Conservation (phyloP, 2,888 invertebrate genomes). For the Nomada hirtipes region DNA sequence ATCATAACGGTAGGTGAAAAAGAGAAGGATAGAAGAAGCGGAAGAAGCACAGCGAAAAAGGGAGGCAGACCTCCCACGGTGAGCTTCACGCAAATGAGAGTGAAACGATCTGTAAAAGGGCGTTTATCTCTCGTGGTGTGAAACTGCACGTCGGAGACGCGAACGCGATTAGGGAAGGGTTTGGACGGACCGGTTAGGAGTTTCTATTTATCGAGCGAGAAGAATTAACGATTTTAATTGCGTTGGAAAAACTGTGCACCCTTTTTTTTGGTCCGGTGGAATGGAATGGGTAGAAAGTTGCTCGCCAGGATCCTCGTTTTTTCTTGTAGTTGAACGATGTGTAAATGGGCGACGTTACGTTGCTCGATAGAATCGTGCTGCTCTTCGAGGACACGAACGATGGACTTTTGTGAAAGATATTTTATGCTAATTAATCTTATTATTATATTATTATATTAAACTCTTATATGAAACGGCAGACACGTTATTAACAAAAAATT, state of each 20-base stretch:
- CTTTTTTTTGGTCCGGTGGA: background rate
- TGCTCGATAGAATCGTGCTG: too few relatives aligned
- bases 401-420: too few relatives aligned
- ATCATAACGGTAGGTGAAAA: slow-evolving; percentile 31
- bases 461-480: too few relatives aligned
- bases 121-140: slow-evolving; percentile 60
- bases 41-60: slow-evolving; percentile 58
- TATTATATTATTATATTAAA: too few relatives aligned
- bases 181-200: slow-evolving; percentile 18
- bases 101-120: slow-evolving; percentile 63
- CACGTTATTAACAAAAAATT: too few relatives aligned
- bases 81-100: slow-evolving; percentile 63
- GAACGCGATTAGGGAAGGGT: slow-evolving; percentile 31
- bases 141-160: slow-evolving; percentile 38
- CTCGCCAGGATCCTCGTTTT: background rate
- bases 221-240: slow-evolving; percentile 39
- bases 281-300: background rate
- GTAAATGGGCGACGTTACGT: background rate
- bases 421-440: too few relatives aligned
- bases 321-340: background rate
- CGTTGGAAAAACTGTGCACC: background rate
- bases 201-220: slow-evolving; percentile 25
- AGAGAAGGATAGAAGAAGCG: slow-evolving; percentile 24
- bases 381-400: too few relatives aligned
- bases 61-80: slow-evolving; percentile 62